Evolutionary conservation across 2,113 vertebrate species (phyloP), one percentile per base, ranked within the genome.

Genomic region (Tursiops truncatus): DNA sequence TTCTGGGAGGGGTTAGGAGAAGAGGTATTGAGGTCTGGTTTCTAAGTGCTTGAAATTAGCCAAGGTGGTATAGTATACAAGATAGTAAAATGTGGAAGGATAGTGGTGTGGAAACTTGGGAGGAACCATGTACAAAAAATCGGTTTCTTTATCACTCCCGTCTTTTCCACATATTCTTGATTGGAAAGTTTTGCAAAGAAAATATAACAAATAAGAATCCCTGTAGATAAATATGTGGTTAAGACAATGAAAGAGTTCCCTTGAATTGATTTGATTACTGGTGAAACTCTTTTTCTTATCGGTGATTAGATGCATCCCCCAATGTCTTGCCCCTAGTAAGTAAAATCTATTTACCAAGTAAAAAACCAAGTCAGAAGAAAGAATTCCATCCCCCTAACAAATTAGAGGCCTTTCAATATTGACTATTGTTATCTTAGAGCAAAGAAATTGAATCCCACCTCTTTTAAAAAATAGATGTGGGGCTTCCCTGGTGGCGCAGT

Each of bases 161-260:
- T 65, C 60, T 88, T 62, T 91, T 15, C 12, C 8, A 76, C 15
- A 67, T 79, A 62, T 89, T 93, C 31, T 65, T 38, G 83, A 87
- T 26, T 89, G 60, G 5, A 76, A 93, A 67, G 9, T 67, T 94
- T 94, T 77, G 31, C 33, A 94, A 89, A 93, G 60, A 63, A 86
- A 95, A 77, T 50, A 70, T 17, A 73, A 94, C 12, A 26, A 88
- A 25, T 87, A 76, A 71, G 26, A 91, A 91, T 91, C 31, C 50
- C 10, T 62, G 3, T 44, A 63, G 62, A n/a, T n/a, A 86, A 89
- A 87, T 60, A 65, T 4, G 3, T 67, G 44, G 68, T 73, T 36
- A 87, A 68, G 36, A 93, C 4, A 13, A 71, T 38, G 56, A 60
- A 91, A 71, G 20, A 10, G 1, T 96, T 50, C 31, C 21, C 26